These are phyloP conservation scores for Gobius niger DNA, from an alignment of 2,113 vertebrate species.

Conservation along the genomic window DNA sequence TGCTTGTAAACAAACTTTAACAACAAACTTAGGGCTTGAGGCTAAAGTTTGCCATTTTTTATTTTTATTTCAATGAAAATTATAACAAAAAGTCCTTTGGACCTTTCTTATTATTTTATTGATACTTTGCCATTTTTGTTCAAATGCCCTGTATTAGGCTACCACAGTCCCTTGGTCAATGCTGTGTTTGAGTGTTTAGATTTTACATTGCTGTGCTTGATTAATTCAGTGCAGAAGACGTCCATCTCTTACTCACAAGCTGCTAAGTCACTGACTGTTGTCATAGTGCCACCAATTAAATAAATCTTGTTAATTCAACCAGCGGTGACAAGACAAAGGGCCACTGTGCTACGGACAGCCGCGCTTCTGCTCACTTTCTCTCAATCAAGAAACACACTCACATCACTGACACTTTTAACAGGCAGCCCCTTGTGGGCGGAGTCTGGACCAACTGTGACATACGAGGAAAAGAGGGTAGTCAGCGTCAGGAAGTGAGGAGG, in stretches of 20 bases:
- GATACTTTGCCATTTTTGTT: too few relatives aligned
- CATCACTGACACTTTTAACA: constrained; percentile 64
- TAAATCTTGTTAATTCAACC: constrained; percentile 72
- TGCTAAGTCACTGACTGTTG: constrained; percentile 30
- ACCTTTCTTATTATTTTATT: background rate
- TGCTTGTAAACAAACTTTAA: background rate
- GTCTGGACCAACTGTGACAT: constrained; percentile 51
- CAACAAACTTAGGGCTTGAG: background rate
- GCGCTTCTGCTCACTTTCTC: constrained; percentile 56
- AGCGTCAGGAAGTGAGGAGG: constrained; percentile 11
- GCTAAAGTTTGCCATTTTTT: background rate
- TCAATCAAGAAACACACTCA: constrained; percentile 65
- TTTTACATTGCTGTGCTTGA: background rate
- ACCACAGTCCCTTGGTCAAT: background rate
- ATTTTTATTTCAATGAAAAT: background rate
- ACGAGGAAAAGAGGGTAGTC: constrained; percentile 29
- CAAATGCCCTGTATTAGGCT: too few relatives aligned
- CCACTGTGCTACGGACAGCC: constrained; percentile 68
- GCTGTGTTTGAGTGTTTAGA: constrained; percentile 1
- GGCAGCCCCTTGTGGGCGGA: constrained; percentile 53
- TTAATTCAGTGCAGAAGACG: constrained; percentile 7
- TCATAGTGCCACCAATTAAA: constrained; percentile 67
- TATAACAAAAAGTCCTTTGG: constrained; percentile 12
- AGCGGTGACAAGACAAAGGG: constrained; percentile 67
- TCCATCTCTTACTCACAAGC: constrained; percentile 35